Conservation (phyloP, 1,140 invertebrate species). For the Trichomalopsis sarcophagae region DNA sequence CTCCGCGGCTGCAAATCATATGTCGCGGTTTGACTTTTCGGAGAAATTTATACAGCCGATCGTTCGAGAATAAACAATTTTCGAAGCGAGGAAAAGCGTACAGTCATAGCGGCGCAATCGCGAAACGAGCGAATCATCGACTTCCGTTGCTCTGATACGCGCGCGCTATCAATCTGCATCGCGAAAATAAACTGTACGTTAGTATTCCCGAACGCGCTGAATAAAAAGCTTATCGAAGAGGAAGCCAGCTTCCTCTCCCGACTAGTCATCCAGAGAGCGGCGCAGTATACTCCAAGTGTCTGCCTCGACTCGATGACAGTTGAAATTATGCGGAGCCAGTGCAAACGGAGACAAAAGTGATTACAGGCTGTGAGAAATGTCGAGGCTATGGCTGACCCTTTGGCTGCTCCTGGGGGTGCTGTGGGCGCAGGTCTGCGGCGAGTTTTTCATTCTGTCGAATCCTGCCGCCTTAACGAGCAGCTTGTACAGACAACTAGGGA, state of each 20-base stretch:
- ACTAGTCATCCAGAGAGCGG: background rate
- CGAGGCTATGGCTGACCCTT: background rate
- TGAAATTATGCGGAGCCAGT: background rate
- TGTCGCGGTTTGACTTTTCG: background rate
- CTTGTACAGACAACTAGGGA: background rate
- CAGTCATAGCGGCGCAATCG: too few species aligned
- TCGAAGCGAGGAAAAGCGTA: background rate
- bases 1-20: background rate
- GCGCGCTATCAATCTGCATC: too few species aligned
- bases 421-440: background rate
- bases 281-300: background rate
- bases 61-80: background rate
- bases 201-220: background rate
- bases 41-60: background rate
- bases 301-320: background rate
- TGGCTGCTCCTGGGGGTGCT: background rate
- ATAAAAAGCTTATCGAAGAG: background rate
- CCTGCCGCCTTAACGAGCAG: background rate
- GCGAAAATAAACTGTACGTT: too few species aligned
- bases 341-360: background rate
- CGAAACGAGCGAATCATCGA: background rate
- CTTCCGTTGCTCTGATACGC: background rate
- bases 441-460: slow-evolving; percentile 37
- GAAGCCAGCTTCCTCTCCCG: background rate
- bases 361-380: background rate